Percentiles rank a stretch among this genome's conserved stretches.
phyloP scores from a whole-genome alignment of 1,140 invertebrate genomes.

The Ceratina calcarata region DNA sequence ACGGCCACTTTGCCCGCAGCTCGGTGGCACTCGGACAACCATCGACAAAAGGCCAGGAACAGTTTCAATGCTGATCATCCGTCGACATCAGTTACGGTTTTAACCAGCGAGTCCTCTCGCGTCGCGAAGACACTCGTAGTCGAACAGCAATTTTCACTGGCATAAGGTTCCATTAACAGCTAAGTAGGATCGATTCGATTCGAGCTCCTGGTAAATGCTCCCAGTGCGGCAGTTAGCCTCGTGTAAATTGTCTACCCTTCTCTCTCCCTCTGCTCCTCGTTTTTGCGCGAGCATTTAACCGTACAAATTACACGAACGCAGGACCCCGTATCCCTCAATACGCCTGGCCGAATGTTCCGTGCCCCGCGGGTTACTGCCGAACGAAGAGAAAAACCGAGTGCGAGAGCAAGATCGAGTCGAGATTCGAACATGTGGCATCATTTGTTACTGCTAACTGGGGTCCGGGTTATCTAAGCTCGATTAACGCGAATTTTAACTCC shows the following conservation, averaged over 20 bases:
- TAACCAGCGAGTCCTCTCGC: neutral
- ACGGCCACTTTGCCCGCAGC: slow-evolving; percentile 59
- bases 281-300: slow-evolving; percentile 52
- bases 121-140: neutral
- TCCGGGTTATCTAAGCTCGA: slow-evolving; percentile 61
- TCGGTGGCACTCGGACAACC: slow-evolving; percentile 57
- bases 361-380: slow-evolving; percentile 49
- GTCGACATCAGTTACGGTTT: slow-evolving; percentile 62
- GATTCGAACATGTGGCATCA: slow-evolving; percentile 80
- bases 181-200: slow-evolving; percentile 71
- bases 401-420: slow-evolving; percentile 61
- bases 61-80: slow-evolving; percentile 49
- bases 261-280: slow-evolving; percentile 27
- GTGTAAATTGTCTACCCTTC: slow-evolving; percentile 59
- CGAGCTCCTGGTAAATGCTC: slow-evolving; percentile 69
- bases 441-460: slow-evolving; percentile 75
- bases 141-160: slow-evolving; percentile 25
- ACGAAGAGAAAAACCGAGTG: slow-evolving; percentile 4
- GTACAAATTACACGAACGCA: slow-evolving; percentile 65
- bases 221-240: slow-evolving; percentile 70
- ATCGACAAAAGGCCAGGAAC: slow-evolving; percentile 51
- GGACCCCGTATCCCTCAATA: slow-evolving; percentile 45
- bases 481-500: slow-evolving; percentile 29
- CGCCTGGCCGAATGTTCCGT: slow-evolving; percentile 50
- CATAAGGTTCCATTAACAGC: slow-evolving; percentile 70